A percentile compares a stretch with the other conserved stretches of the same genome.
Conservation (phyloP, 1,140 invertebrate species). For the Drosophila obscura region DNA sequence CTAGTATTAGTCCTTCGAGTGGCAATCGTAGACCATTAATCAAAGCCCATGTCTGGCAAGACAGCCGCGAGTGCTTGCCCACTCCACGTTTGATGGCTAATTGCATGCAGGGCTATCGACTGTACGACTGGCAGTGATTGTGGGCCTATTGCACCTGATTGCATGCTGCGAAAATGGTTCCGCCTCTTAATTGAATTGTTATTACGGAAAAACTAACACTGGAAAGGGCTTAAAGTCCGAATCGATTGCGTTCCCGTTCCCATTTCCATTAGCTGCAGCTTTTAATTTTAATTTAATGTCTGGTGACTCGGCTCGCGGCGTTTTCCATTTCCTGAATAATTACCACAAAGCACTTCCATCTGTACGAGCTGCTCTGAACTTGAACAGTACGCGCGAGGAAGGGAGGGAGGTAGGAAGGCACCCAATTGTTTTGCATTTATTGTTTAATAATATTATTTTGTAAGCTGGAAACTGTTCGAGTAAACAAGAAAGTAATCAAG, state of each 20-base stretch:
- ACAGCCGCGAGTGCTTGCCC: constrained; percentile 64
- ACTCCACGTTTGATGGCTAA: constrained; percentile 47
- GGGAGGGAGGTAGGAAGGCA: background rate
- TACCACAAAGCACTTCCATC: constrained; percentile 2
- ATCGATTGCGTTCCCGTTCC: too few species aligned
- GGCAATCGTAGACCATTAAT: constrained; percentile 61
- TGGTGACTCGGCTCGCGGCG: background rate
- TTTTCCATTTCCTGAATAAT: constrained; percentile 20
- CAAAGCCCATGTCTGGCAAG: constrained; percentile 57
- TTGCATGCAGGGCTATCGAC: constrained; percentile 56
- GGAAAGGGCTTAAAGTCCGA: too few species aligned
- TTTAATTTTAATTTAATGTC: too few species aligned
- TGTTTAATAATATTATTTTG: constrained; percentile 51
- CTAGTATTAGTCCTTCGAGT: constrained; percentile 7
- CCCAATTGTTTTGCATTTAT: constrained; percentile 27
- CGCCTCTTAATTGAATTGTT: constrained; percentile 66
- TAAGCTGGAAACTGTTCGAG: constrained; percentile 28
- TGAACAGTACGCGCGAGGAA: background rate
- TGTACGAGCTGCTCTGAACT: background rate
- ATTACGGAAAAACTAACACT: constrained; percentile 24
- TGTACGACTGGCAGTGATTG: constrained; percentile 53
- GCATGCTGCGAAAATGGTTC: constrained; percentile 47
- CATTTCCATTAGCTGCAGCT: too few species aligned
- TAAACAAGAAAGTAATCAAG: constrained; percentile 64
- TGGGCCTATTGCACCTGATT: constrained; percentile 68